Conservation (phyloP, 2,797 vertebrate species). For the Paramormyrops hopkinsi region DNA sequence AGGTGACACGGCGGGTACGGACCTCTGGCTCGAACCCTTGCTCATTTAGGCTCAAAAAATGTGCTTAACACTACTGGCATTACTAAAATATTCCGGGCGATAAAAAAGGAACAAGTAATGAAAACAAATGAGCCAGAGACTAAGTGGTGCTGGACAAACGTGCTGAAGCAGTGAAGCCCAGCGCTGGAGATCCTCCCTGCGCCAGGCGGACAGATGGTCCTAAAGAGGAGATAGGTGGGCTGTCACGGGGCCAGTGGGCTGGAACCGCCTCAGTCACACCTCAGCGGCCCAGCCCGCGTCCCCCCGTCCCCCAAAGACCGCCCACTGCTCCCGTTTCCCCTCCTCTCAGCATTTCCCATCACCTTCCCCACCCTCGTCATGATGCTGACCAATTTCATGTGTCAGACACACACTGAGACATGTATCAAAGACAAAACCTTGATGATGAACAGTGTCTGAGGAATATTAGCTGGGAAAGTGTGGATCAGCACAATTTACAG, state of each 20-base stretch:
- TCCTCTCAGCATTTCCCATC: background rate
- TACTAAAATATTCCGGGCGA: background rate
- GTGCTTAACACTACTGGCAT: background rate
- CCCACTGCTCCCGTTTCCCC: background rate
- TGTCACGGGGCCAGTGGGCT: background rate
- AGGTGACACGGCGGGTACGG: background rate
- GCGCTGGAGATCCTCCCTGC: background rate
- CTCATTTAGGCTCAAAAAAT: background rate
- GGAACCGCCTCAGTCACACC: background rate
- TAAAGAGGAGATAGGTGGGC: background rate
- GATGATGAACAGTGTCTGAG: background rate
- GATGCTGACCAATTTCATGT: background rate
- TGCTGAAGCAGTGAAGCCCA: background rate
- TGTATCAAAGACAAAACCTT: background rate
- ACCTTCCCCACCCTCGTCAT: background rate
- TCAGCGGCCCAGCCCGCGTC: background rate
- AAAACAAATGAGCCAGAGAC: background rate
- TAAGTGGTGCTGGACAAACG: background rate
- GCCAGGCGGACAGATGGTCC: constrained; percentile 7
- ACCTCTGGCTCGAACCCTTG: background rate
- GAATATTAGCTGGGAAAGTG: background rate
- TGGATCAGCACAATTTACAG: constrained; percentile 4
- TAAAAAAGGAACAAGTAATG: background rate
- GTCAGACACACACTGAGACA: background rate
- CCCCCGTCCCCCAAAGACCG: background rate